Base-by-base conservation (phyloP, 2,797 vertebrate genomes). In the Pipistrellus nathusii region DNA sequence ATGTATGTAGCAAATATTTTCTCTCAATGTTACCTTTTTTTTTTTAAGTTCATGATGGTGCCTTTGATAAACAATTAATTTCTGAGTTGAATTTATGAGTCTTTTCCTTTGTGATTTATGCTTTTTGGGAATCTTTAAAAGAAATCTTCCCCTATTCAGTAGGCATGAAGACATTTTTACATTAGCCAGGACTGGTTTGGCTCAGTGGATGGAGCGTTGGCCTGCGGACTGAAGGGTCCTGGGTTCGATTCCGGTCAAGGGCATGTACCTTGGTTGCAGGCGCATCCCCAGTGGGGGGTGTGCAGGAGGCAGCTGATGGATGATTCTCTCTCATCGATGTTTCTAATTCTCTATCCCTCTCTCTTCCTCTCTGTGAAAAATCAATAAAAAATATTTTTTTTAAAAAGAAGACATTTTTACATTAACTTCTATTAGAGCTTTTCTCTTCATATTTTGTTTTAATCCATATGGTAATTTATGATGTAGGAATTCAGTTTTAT, bases 391-490 rank as follows among this genome's bases (percentile, higher is more conserved):
- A n/a, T n/a, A n/a, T n/a, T n/a, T n/a, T n/a, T n/a, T n/a, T n/a
- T n/a, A n/a, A n/a, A n/a, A n/a, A n/a, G 18, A 91, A 64, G 30
- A 77, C 38, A 53, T 92, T 89, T 93, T 86, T 44, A 73, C 72
- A 38, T 84, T 82, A 87, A 87, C 11, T 77, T 89, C 35, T 83
- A 21, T 81, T 85, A 44, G 27, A 71, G 27, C 10, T 88, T 68
- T 91, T 17, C 20, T 88, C 46, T 85, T 85, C 21, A 51, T 20
- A 75, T 85, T 90, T 87, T 93, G 27, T 72, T 55, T 91, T 87
- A 78, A 51, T 73, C 20, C 25, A 83, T 73, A 21, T 66, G 27
- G 76, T 73, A 83, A 90, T 92, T 88, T 75, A 78, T 81, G 51
- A 71, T 80, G n/a, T 66, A 46, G 51, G 17, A 71, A 83, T 83